Evolutionary conservation across 2,888 invertebrate species (phyloP).

Genomic region (Aethes cnicana): DNA sequence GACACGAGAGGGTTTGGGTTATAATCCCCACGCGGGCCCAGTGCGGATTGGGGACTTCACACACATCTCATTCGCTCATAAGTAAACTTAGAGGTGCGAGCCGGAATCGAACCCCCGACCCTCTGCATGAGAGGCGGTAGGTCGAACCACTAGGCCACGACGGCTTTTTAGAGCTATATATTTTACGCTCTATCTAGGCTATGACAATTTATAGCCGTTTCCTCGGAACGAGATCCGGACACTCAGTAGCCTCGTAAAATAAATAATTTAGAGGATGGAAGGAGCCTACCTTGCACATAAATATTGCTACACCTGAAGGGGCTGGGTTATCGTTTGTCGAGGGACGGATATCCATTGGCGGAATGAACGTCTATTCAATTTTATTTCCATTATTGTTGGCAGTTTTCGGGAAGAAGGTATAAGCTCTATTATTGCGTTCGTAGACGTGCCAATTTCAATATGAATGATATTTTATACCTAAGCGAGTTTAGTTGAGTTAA

Average conservation of each 20-base stretch:
- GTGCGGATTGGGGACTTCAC: too few species aligned
- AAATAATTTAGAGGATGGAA: slow-evolving; percentile 63
- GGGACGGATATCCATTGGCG: slow-evolving; percentile 34
- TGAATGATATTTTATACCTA: too few species aligned
- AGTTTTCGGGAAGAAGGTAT: neutral
- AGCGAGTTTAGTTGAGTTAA: too few species aligned
- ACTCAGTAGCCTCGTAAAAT: slow-evolving; percentile 71
- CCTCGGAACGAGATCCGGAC: slow-evolving; percentile 58
- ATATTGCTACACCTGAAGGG: slow-evolving; percentile 54
- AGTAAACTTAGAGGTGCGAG: too few species aligned
- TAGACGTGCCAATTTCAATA: too few species aligned
- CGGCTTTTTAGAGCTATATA: too few species aligned
- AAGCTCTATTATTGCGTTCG: neutral
- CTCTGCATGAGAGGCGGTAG: too few species aligned
- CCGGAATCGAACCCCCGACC: too few species aligned
- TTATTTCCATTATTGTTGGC: slow-evolving; percentile 13
- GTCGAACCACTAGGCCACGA: too few species aligned
- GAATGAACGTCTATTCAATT: slow-evolving; percentile 28
- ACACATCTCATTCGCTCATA: too few species aligned
- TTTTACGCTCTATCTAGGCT: slow-evolving; percentile 35
- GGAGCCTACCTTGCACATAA: slow-evolving; percentile 48
- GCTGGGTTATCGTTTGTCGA: slow-evolving; percentile 59
- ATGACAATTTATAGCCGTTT: slow-evolving; percentile 60
- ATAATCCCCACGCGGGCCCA: too few species aligned
- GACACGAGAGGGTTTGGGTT: too few species aligned